A percentile compares a stretch with the other conserved stretches of the same genome.
Evolutionary conservation across 2,888 invertebrate genomes (phyloP).

Genomic region (Catocala sponsa): DNA sequence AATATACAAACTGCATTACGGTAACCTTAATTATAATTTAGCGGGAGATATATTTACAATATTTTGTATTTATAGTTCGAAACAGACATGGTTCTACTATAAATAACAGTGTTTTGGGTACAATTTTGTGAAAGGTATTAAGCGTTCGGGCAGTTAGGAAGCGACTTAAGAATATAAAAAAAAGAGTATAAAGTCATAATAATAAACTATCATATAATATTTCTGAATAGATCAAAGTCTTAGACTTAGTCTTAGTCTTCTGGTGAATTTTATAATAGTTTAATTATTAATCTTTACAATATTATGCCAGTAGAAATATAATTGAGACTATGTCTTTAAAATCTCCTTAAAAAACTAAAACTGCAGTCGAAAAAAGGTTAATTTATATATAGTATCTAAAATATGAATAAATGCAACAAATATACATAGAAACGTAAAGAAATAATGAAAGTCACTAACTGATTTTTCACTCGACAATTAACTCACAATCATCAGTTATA

Average conservation of each 20-base stretch:
- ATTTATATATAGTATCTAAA: conserved; percentile 48
- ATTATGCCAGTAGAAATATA: conserved; percentile 49
- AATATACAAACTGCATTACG: conserved; percentile 82
- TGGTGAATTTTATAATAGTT: conserved; percentile 14
- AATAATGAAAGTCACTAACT: conserved; percentile 56
- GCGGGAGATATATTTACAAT: conserved; percentile 78
- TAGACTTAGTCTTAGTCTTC: conserved; percentile 11
- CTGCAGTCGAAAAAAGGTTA: conserved; percentile 58
- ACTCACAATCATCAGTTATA: conserved; percentile 47
- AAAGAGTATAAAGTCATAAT: conserved; percentile 22
- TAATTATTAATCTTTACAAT: conserved; percentile 30
- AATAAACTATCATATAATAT: conserved; percentile 31
- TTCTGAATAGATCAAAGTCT: conserved; percentile 19
- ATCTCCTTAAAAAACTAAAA: conserved; percentile 62
- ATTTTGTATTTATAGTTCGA: conserved; percentile 41
- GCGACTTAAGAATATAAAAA: conserved; percentile 38
- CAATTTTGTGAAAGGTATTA: conserved; percentile 21
- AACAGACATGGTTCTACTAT: conserved; percentile 43
- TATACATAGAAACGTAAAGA: conserved; percentile 71
- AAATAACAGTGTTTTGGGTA: conserved; percentile 32
- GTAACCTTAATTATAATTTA: conserved; percentile 71
- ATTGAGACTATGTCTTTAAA: conserved; percentile 55
- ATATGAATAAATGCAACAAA: conserved; percentile 83
- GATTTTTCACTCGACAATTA: conserved; percentile 54
- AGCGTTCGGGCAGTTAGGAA: conserved; percentile 43